These are phyloP conservation scores for Bettongia penicillata DNA, from an alignment of 2,113 vertebrate genomes.

Conservation along the genomic window DNA sequence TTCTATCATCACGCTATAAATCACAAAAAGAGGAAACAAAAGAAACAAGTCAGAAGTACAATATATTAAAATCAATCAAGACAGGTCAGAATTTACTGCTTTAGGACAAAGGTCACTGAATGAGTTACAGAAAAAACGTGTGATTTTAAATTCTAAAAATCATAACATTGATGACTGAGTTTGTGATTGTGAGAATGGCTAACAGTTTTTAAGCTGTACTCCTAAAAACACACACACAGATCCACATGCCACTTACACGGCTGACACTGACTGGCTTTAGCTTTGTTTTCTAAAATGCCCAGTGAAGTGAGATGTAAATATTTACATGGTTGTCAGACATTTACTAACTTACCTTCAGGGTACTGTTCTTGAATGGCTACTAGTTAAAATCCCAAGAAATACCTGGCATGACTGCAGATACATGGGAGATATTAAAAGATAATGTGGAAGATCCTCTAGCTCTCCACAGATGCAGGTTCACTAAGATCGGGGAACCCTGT, in stretches of 20 bases:
- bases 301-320: not conserved
- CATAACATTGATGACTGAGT: not conserved
- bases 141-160: not conserved
- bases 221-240: not conserved
- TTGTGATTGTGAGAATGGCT: not conserved
- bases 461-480: not conserved
- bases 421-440: not conserved
- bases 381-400: not conserved
- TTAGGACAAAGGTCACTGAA: not conserved
- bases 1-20: slow-evolving; percentile 90
- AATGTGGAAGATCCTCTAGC: not conserved
- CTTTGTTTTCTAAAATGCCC: not conserved
- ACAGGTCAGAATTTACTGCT: not conserved
- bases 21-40: slow-evolving; percentile 18
- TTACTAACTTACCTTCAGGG: not conserved
- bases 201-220: not conserved
- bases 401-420: not conserved
- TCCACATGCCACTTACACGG: not conserved
- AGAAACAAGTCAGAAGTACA: not conserved
- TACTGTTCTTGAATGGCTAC: not conserved
- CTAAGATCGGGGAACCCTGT: not conserved
- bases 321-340: not conserved
- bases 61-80: not conserved
- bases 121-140: not conserved
- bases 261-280: not conserved